Base-by-base conservation (phyloP, 2,113 vertebrate species). In the Cricetomys ansorgei region DNA sequence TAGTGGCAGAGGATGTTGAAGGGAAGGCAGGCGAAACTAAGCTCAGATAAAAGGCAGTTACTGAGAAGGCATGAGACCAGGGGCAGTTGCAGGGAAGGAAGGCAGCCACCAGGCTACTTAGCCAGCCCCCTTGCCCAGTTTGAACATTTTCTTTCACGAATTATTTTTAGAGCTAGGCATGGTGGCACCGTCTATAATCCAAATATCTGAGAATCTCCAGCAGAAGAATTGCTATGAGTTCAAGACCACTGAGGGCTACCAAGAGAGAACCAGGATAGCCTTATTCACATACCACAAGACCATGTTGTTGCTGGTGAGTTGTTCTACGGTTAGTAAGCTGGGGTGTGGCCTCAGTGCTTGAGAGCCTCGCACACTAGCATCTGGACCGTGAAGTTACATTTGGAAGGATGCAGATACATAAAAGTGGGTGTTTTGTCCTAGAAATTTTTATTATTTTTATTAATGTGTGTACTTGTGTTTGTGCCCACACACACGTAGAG, bases 141-240 rank as follows among this genome's bases (percentile, higher is more conserved):
- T 83, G 80, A 95, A 69, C 16, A 25, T 91, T 93, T 72, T n/a
- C 73, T 88, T 96, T 37, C 77, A 84, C 65, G 15, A 70, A 25
- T 62, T 88, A 84, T 84, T 79, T 86, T 86, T 75, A 92, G 29
- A 67, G 31, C 31, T 67, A 45, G 34, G 64, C 43, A 48, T 86
- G 43, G 31, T 86, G 64, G 34, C 21, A 29, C 21, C 45, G 23
- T 19, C 34, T 67, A 31, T 67, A 48, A 34, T 50, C 29, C 19
- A 7, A 67, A 37, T 31, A 12, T 31, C 3, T 34, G 45, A 62
- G 43, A 25, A 23, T 65, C 43, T 67, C 31, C 29, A 34, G 17
- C 43, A 85, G 40, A 43, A 45, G 43, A 12, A 43, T 50, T 50
- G 45, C 64, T 48, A 5, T 37, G 83, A 86, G 59, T 67, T 67